Evolutionary conservation across 2,888 invertebrate species (phyloP).

Genomic region (Thysanoteuthis rhombus): DNA sequence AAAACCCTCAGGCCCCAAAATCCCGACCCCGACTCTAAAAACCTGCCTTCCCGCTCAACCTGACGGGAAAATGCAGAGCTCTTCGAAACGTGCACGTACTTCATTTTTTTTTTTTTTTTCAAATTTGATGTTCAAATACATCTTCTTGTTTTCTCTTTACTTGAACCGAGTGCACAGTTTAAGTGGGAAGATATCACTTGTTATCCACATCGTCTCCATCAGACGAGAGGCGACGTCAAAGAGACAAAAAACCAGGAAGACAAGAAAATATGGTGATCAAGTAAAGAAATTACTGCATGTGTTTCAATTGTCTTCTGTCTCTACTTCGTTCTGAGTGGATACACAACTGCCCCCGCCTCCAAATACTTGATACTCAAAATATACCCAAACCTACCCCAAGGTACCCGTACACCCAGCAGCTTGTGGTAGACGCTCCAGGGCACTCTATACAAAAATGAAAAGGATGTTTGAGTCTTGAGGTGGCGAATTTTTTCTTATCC

Average conservation of each 20-base stretch:
- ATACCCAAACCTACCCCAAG: not conserved
- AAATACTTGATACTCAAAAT: not conserved
- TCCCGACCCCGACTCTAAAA: not conserved
- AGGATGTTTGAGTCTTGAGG: not conserved
- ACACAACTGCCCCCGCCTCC: not conserved
- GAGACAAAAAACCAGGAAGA: not conserved
- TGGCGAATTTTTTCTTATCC: not conserved
- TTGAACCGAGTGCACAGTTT: not conserved
- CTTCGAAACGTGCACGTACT: not conserved
- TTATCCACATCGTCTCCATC: not conserved
- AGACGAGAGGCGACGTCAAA: not conserved
- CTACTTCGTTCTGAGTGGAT: not conserved
- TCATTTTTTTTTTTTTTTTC: not conserved
- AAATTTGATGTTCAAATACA: not conserved
- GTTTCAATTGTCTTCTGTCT: not conserved
- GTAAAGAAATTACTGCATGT: not conserved
- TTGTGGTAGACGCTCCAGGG: constrained; percentile 12
- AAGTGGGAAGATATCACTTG: not conserved
- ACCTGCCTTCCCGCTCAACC: not conserved
- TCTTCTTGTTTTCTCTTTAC: not conserved
- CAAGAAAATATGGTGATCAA: not conserved
- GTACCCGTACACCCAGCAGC: not conserved
- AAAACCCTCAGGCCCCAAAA: too few species aligned
- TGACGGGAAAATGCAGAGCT: not conserved
- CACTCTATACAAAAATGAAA: not conserved